Evolutionary conservation across 2,888 invertebrate species (phyloP), one percentile per base, ranked within the genome.

Genomic region (Camponotus fellah): DNA sequence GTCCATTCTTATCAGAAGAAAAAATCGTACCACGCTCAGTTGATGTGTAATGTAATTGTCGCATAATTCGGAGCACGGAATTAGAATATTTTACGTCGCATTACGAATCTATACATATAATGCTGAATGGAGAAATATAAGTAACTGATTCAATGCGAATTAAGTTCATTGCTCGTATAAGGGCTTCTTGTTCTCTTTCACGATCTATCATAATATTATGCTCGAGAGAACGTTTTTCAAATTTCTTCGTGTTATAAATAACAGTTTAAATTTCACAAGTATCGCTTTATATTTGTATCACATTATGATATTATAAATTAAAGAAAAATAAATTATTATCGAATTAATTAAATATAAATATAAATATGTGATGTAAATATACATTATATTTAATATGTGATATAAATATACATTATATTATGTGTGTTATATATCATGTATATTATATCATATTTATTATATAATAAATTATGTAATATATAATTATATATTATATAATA

Each of bases 41-140:
- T 26, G 2, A 65, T 34, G 6, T 37, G 6, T 37, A 46, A 46
- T 14, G 14, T 56, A 66, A 77, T 40, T 77, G n/a, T 40, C 40
- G 53, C 37, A 26, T 56, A 49, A 76, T 53, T 76, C 32, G 34
- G 34, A 49, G n/a, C 46, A 17, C 10, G 32, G 14, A 46, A 46
- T 64, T 64, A 37, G 46, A 65, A 53, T 76, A 53, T 76, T 76
- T 76, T 12, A 37, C 76, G 49, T 64, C 34, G 17, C 10, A 26
- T 76, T 53, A 49, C 26, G 12, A 43, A 49, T 21, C 6, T 21
- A 14, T 46, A n/a, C n/a, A n/a, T n/a, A 26, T 58, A 40, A 40
- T 9, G 65, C 21, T n/a, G 46, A 37, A 21, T 49, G 64, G 12
- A 76, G 26, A 34, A 64, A n/a, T 49, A 21, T 65, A 46, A 62